Conservation (phyloP, 2,888 invertebrate genomes). For the Drymonia ruficornis region DNA sequence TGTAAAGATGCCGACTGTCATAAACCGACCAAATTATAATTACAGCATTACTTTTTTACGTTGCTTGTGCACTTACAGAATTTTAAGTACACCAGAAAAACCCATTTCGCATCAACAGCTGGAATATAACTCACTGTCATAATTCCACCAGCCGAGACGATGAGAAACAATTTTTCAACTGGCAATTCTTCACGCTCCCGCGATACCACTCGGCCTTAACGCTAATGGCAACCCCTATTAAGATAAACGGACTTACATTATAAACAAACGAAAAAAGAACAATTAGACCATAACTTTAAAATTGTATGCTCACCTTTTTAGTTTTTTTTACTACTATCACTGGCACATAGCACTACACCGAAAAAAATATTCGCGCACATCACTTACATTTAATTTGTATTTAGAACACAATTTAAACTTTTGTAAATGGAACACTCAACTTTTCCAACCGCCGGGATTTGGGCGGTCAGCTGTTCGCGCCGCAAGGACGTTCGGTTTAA, state of each 20-base stretch:
- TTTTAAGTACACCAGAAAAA: background rate
- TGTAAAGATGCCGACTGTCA: no score
- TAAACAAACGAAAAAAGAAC: background rate
- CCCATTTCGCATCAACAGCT: background rate
- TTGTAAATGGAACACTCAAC: conserved; percentile 29
- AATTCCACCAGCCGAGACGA: conserved; percentile 2
- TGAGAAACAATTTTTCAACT: background rate
- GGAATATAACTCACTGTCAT: conserved; percentile 1
- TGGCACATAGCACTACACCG: conserved; percentile 43
- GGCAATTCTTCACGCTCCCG: background rate
- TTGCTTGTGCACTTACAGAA: background rate
- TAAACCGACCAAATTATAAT: background rate
- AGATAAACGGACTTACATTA: background rate
- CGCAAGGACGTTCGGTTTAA: conserved; percentile 68
- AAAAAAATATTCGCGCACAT: conserved; percentile 39
- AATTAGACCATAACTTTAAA: background rate
- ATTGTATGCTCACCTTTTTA: conserved; percentile 34
- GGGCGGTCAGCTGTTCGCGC: conserved; percentile 69
- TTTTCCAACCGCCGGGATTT: conserved; percentile 35
- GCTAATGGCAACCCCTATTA: background rate
- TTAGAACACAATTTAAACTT: conserved; percentile 21
- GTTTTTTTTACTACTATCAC: conserved; percentile 21
- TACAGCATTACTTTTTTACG: background rate
- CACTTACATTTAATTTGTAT: conserved; percentile 30
- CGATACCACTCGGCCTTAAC: background rate